A percentile compares a stretch with the other conserved stretches of the same genome.
These are phyloP conservation scores for Vimba vimba DNA, from an alignment of 2,113 vertebrate genomes.

Conservation along the genomic window DNA sequence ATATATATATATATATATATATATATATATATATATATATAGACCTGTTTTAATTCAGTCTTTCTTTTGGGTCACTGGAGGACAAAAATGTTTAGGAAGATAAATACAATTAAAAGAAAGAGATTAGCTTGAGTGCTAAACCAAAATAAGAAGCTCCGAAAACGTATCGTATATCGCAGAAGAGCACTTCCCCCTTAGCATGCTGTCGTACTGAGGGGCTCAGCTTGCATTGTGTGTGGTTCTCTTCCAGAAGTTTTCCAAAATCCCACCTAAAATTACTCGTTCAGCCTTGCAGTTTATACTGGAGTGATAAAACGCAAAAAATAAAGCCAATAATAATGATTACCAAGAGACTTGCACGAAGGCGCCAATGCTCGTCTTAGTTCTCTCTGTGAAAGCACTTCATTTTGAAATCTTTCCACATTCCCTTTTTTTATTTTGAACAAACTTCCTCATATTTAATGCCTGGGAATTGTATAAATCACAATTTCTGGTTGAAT, in stretches of 20 bases:
- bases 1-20: conserved; percentile 84
- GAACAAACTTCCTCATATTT: not conserved
- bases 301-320: conserved; percentile 68
- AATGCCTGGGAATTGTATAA: not conserved
- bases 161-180: not conserved
- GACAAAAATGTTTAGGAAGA: not conserved
- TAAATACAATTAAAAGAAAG: not conserved
- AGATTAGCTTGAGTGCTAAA: conserved; percentile 31
- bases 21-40: conserved; percentile 79
- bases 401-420: conserved; percentile 28
- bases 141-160: conserved; percentile 13
- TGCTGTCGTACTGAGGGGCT: conserved; percentile 34
- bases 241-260: conserved; percentile 24
- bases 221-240: conserved; percentile 16
- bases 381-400: conserved; percentile 38
- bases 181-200: conserved; percentile 43
- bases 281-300: conserved; percentile 58
- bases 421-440: conserved; percentile 3
- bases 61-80: conserved; percentile 49
- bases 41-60: conserved; percentile 71
- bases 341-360: conserved; percentile 25
- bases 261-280: conserved; percentile 3
- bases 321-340: not conserved
- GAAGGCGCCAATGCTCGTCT: not conserved
- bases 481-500: not conserved